Evolutionary conservation across 2,797 vertebrate species (phyloP).

Genomic region (Hoplostethus atlanticus): DNA sequence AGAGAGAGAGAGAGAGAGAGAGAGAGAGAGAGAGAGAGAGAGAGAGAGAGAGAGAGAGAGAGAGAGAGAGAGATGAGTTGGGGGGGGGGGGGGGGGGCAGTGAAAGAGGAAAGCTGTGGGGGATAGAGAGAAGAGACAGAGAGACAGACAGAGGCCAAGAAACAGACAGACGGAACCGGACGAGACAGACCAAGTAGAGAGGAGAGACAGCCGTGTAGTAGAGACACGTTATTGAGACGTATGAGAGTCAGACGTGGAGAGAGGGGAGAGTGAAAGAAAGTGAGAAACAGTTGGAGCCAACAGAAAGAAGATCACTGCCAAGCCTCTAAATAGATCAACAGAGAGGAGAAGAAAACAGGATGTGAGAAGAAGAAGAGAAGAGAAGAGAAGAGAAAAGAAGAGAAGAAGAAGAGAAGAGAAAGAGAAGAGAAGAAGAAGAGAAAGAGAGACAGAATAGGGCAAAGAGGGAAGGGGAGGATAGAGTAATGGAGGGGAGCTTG

Average conservation of each 20-base stretch:
- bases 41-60: too few relatives aligned
- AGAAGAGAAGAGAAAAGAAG: slow-evolving; percentile 5
- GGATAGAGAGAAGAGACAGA: slow-evolving; percentile 14
- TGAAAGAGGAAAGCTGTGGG: too few relatives aligned
- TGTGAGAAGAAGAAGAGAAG: not conserved
- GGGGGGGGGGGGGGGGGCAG: slow-evolving; percentile 1
- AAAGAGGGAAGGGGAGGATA: not conserved
- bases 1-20: not conserved
- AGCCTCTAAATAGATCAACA: not conserved
- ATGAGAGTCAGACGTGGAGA: slow-evolving; percentile 24
- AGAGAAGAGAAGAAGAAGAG: slow-evolving; percentile 28
- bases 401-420: slow-evolving; percentile 39
- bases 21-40: slow-evolving; percentile 19
- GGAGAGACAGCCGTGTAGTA: slow-evolving; percentile 16
- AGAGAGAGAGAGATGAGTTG: too few relatives aligned
- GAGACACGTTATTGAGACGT: slow-evolving; percentile 33
- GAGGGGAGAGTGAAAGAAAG: slow-evolving; percentile 18
- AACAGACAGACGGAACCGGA: slow-evolving; percentile 32
- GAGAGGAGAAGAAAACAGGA: not conserved
- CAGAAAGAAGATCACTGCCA: slow-evolving; percentile 44
- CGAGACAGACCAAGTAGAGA: slow-evolving; percentile 7
- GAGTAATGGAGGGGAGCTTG: not conserved
- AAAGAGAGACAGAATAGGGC: not conserved
- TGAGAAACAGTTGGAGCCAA: slow-evolving; percentile 32
- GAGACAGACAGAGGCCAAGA: slow-evolving; percentile 41